A percentile compares a stretch with the other conserved stretches of the same genome.
These are phyloP conservation scores for Dasysyrphus albostriatus DNA, from an alignment of 2,888 invertebrate species.

Conservation along the genomic window DNA sequence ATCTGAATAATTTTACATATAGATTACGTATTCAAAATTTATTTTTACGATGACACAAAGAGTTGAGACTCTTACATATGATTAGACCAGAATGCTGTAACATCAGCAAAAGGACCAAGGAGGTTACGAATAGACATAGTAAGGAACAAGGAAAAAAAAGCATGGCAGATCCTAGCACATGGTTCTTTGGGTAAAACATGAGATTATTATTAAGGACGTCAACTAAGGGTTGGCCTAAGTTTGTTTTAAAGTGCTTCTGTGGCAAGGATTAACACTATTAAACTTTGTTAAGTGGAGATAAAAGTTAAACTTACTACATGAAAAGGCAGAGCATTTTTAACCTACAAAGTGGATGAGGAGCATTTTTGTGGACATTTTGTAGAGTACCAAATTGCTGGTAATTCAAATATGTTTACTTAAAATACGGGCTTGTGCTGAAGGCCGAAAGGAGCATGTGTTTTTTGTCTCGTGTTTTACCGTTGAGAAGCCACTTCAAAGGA, in stretches of 20 bases:
- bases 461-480: neutral
- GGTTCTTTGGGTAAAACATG: constrained; percentile 29
- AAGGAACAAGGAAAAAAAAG: neutral
- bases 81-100: constrained; percentile 3
- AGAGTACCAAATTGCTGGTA: constrained; percentile 8
- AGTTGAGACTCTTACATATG: constrained; percentile 7
- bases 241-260: constrained; percentile 50
- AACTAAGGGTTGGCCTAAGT: constrained; percentile 41
- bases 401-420: constrained; percentile 4
- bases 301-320: constrained; percentile 21
- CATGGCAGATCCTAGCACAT: constrained; percentile 24
- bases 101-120: constrained; percentile 21
- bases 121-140: neutral
- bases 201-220: constrained; percentile 26
- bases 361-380: constrained; percentile 18
- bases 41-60: constrained; percentile 34
- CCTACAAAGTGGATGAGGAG: constrained; percentile 23
- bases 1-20: constrained; percentile 23
- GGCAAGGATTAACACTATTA: constrained; percentile 53
- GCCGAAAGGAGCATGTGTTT: neutral
- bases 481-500: constrained; percentile 31
- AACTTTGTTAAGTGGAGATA: constrained; percentile 48
- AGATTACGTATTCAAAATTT: constrained; percentile 28
- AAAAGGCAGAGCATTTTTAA: constrained; percentile 30
- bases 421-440: neutral